phyloP scores from a whole-genome alignment of 2,797 vertebrate species.

The Heliangelus exortis region DNA sequence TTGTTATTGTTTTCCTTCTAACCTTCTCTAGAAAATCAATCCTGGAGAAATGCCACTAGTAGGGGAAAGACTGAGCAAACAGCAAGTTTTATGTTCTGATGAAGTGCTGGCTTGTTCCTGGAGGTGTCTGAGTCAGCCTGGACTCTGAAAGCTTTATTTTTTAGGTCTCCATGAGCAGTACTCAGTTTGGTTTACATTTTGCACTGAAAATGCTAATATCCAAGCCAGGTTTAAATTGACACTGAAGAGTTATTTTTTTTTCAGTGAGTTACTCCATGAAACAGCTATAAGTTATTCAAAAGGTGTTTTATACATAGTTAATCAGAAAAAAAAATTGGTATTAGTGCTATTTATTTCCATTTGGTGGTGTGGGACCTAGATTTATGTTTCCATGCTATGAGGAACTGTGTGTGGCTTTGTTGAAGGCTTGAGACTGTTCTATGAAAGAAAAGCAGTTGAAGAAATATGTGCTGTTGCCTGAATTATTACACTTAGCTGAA shows the following conservation, averaged over 20 bases:
- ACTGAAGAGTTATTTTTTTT: background rate
- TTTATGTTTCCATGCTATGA: background rate
- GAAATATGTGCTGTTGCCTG: background rate
- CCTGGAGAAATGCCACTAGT: background rate
- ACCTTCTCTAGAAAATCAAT: background rate
- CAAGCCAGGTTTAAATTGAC: background rate
- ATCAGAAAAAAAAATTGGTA: slow-evolving; percentile 6
- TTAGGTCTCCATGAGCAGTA: background rate
- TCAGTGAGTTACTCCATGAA: background rate
- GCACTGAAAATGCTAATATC: background rate
- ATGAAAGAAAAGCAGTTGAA: background rate
- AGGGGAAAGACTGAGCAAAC: background rate
- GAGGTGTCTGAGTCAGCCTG: background rate
- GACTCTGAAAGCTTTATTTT: background rate
- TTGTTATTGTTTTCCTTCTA: background rate
- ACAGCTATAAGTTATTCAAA: background rate
- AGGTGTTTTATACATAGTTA: slow-evolving; percentile 22
- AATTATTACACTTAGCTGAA: slow-evolving; percentile 1
- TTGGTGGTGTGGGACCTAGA: background rate
- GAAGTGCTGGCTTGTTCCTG: background rate
- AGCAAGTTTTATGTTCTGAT: background rate
- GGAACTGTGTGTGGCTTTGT: background rate
- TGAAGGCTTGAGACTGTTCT: slow-evolving; percentile 5
- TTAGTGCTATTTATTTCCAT: slow-evolving; percentile 4
- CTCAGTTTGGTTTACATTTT: background rate